Percentiles rank a stretch among this genome's conserved stretches.
Conservation (phyloP, 2,888 invertebrate genomes). For the Calameuta filiformis region DNA sequence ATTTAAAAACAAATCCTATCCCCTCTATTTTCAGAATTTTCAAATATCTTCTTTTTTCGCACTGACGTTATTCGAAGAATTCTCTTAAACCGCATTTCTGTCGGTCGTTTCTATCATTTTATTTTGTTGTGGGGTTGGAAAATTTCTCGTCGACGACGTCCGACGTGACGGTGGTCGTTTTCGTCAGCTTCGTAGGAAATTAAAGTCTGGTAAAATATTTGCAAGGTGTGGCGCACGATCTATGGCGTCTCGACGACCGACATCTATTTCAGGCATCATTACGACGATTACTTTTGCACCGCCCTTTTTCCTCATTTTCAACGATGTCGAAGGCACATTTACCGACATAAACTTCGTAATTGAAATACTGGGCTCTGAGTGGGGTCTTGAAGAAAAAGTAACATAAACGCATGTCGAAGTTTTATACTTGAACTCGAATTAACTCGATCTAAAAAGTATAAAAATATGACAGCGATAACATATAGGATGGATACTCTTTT, state of each 20-base stretch:
- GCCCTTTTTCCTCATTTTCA: background rate
- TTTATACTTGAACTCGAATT: background rate
- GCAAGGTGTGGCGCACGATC: conserved; percentile 21
- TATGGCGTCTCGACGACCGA: conserved; percentile 7
- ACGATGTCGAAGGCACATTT: background rate
- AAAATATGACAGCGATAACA: background rate
- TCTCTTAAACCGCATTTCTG: background rate
- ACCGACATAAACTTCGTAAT: background rate
- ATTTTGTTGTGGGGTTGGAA: background rate
- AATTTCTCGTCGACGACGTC: background rate
- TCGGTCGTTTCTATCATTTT: background rate
- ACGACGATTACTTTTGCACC: conserved; percentile 24
- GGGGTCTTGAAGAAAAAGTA: background rate
- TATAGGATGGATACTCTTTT: background rate
- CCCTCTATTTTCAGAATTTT: background rate
- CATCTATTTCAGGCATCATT: conserved; percentile 33
- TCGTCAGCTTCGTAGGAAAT: background rate
- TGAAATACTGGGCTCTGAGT: background rate
- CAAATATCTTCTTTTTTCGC: background rate
- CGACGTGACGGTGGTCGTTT: background rate
- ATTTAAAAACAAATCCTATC: background rate
- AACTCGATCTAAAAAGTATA: background rate
- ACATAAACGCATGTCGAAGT: background rate
- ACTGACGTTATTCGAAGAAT: background rate
- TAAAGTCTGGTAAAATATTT: conserved; percentile 25